Evolutionary conservation across 2,888 invertebrate species (phyloP), one percentile per base, ranked within the genome.

Genomic region (Chloroclysta siterata): DNA sequence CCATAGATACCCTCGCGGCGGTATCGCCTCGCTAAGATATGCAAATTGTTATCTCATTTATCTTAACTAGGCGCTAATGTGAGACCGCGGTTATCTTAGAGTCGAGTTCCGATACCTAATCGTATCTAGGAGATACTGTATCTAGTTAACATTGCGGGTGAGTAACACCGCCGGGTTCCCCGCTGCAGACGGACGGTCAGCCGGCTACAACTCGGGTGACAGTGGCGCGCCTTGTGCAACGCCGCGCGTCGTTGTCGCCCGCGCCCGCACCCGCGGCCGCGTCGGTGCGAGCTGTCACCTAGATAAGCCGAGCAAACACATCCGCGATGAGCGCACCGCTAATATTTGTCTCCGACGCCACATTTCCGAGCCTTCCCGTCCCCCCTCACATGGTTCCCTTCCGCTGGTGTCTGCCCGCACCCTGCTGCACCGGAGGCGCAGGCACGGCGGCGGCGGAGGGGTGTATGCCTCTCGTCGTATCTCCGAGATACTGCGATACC

Each of bases 31-130:
- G 86, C 84, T 85, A 67, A 90, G 88, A 90, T 90, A 91, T 89
- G 91, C 89, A 87, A 89, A 90, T 83, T 83, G 90, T 90, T 92
- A 92, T 92, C 92, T 90, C 78, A 75, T 88, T 89, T 92, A 92
- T 92, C 90, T 91, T 87, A 91, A 91, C 90, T 89, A 90, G 85
- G 82, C 78, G 90, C 82, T 90, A 90, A 91, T 90, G 85, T 87
- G 87, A 81, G 84, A 80, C 76, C 75, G 84, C 75, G 84, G 88
- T 85, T 91, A 91, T 90, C 90, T 90, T 83, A 84, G 80, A 82
- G 82, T 83, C 81, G 80, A 81, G 82, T 82, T 82, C 78, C 84
- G 90, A 90, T 90, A 62, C 58, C 58, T 61, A 89, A 86, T 88
- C 87, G 85, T 88, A 89, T 88, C 89, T 87, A 80, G 78, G 81